A percentile compares a stretch with the other conserved stretches of the same genome.
phyloP scores from a whole-genome alignment of 2,113 vertebrate species.

The Hydrolagus affinis region DNA sequence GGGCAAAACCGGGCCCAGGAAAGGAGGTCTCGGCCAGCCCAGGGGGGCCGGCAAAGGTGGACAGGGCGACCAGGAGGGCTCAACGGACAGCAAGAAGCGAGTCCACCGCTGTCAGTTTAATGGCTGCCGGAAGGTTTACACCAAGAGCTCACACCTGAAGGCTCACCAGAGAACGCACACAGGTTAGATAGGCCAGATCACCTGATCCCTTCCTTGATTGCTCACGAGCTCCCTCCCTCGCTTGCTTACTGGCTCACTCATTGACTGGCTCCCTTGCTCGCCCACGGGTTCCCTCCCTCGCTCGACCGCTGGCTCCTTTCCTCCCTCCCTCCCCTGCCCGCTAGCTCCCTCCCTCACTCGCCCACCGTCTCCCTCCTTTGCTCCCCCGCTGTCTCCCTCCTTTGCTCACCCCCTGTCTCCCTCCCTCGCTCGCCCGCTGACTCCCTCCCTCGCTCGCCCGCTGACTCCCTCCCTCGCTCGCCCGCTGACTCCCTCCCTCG shows the following conservation, averaged over 20 bases:
- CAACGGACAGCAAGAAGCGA: slow-evolving; percentile 93
- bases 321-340: too few relatives aligned
- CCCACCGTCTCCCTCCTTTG: too few relatives aligned
- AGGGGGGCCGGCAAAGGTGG: slow-evolving; percentile 62
- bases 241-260: too few relatives aligned
- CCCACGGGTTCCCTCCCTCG: too few relatives aligned
- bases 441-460: slow-evolving; percentile 33
- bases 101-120: slow-evolving; percentile 98
- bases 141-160: slow-evolving; percentile 98
- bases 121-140: slow-evolving; percentile 97
- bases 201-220: slow-evolving; percentile 34
- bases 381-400: too few relatives aligned
- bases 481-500: slow-evolving; percentile 33
- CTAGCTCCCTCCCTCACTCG: too few relatives aligned
- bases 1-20: slow-evolving; percentile 87
- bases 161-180: slow-evolving; percentile 98
- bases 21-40: slow-evolving; percentile 74
- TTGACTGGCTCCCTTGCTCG: too few relatives aligned
- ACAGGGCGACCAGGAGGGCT: slow-evolving; percentile 74
- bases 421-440: too few relatives aligned
- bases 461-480: slow-evolving; percentile 29
- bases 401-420: too few relatives aligned
- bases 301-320: too few relatives aligned
- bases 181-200: slow-evolving; percentile 64
- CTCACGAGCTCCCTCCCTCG: slow-evolving; percentile 31